Evolutionary conservation across 2,797 vertebrate species (phyloP).

Genomic region (Siniperca undulata): DNA sequence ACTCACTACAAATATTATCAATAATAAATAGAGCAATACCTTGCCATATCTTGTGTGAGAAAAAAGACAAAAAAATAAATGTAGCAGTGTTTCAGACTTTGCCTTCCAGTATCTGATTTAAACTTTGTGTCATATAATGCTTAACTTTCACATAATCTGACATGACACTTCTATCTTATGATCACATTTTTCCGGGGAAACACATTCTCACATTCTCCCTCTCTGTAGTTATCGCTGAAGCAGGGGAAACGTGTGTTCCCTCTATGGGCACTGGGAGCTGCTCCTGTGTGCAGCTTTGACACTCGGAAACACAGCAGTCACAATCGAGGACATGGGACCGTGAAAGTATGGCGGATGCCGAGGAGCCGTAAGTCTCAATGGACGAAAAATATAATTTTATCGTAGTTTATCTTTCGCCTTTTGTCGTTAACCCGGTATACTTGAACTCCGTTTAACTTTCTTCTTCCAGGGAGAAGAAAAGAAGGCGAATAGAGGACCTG

Average conservation of each 20-base stretch:
- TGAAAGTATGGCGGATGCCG: conserved; percentile 97
- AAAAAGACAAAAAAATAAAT: not conserved
- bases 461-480: conserved; percentile 99
- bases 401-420: conserved; percentile 1
- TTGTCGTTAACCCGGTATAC: conserved; percentile 61
- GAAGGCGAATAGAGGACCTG: conserved; percentile 99
- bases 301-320: conserved; percentile 43
- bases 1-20: not conserved
- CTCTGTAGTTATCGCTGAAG: not conserved
- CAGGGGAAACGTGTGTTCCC: not conserved
- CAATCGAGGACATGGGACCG: conserved; percentile 86
- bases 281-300: conserved; percentile 67
- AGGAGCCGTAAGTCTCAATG: conserved; percentile 95
- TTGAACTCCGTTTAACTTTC: conserved; percentile 89
- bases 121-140: not conserved
- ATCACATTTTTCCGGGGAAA: too few species aligned
- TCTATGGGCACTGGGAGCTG: rapidly evolving
- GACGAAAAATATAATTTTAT: conserved; percentile 49
- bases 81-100: not conserved
- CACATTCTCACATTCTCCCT: too few species aligned
- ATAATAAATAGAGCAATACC: not conserved
- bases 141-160: not conserved
- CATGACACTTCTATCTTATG: not conserved
- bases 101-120: not conserved
- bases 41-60: too few species aligned